A percentile compares a stretch with the other conserved stretches of the same genome.
Conservation (phyloP, 2,113 vertebrate genomes). For the Aplodontia rufa region DNA sequence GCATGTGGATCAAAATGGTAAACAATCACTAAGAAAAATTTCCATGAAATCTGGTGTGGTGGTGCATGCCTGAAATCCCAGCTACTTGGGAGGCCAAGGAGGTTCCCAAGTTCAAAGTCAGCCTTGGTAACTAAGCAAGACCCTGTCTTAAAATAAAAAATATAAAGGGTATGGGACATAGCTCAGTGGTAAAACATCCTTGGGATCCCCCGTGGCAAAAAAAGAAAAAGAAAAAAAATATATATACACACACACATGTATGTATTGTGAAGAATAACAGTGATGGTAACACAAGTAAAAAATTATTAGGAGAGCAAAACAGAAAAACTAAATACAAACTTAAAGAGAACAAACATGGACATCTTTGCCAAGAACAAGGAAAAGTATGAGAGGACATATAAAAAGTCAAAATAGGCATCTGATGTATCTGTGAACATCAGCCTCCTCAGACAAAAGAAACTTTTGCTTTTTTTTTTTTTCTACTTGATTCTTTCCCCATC, state of each 20-base stretch:
- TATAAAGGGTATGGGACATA: too few species aligned
- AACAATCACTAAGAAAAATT: background rate
- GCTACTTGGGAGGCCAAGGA: too few species aligned
- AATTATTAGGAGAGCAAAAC: background rate
- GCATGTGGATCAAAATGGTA: background rate
- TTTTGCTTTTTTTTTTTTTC: background rate
- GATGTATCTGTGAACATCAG: background rate
- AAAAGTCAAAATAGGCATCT: conserved; percentile 24
- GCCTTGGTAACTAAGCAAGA: too few species aligned
- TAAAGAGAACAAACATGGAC: background rate
- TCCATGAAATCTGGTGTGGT: background rate
- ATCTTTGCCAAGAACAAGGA: background rate
- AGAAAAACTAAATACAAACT: conserved; percentile 15
- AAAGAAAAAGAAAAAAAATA: too few species aligned
- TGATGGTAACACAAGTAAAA: background rate
- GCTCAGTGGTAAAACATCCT: too few species aligned
- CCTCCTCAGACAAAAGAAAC: background rate
- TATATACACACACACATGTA: too few species aligned
- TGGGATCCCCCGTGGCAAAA: too few species aligned
- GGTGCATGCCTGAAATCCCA: too few species aligned
- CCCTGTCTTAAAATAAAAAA: too few species aligned
- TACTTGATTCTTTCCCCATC: background rate
- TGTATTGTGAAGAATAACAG: background rate
- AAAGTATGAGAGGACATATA: background rate
- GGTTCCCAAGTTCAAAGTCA: too few species aligned